Percentiles rank a stretch among this genome's conserved stretches.
Conservation (phyloP, 1,140 invertebrate genomes). For the Solenopsis invicta region DNA sequence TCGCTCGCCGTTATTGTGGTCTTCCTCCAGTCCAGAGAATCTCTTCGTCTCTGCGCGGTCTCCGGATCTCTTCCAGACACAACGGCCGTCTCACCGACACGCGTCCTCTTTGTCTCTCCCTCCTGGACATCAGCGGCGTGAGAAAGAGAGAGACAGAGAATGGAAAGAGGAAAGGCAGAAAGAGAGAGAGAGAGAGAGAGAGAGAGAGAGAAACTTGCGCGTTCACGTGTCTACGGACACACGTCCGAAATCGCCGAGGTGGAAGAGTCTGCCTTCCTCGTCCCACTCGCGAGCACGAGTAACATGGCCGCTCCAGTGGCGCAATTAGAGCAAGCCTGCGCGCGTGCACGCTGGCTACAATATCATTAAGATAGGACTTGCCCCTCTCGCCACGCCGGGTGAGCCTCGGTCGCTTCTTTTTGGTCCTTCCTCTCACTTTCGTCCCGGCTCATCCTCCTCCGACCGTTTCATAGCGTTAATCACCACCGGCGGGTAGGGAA, state of each 20-base stretch:
- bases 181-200: slow-evolving; percentile 29
- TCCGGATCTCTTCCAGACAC: slow-evolving; percentile 43
- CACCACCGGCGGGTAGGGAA: slow-evolving; percentile 27
- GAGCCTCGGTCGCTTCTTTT: slow-evolving; percentile 42
- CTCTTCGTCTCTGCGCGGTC: slow-evolving; percentile 35
- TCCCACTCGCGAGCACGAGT: slow-evolving; percentile 76
- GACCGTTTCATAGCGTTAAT: slow-evolving; percentile 48
- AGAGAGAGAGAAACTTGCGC: slow-evolving; percentile 41
- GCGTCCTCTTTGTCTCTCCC: slow-evolving; percentile 10
- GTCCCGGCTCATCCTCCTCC: slow-evolving; percentile 30
- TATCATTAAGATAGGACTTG: slow-evolving; percentile 83
- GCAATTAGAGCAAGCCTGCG: slow-evolving; percentile 85
- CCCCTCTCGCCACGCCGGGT: slow-evolving; percentile 61
- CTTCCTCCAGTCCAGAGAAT: slow-evolving; percentile 27
- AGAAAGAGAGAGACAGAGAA: slow-evolving; percentile 11
- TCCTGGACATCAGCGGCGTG: no score
- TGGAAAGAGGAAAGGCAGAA: background rate
- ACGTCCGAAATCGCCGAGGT: slow-evolving; percentile 60
- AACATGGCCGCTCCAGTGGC: slow-evolving; percentile 84
- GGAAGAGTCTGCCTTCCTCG: slow-evolving; percentile 74
- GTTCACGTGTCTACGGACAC: slow-evolving; percentile 58
- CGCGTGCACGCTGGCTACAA: slow-evolving; percentile 83
- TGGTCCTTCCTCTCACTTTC: slow-evolving; percentile 50
- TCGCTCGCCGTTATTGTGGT: slow-evolving; percentile 33
- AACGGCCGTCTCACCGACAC: slow-evolving; percentile 36